Percentiles rank a stretch among this genome's conserved stretches.
Evolutionary conservation across 2,113 vertebrate species (phyloP).

Genomic region (Albula glossodonta): DNA sequence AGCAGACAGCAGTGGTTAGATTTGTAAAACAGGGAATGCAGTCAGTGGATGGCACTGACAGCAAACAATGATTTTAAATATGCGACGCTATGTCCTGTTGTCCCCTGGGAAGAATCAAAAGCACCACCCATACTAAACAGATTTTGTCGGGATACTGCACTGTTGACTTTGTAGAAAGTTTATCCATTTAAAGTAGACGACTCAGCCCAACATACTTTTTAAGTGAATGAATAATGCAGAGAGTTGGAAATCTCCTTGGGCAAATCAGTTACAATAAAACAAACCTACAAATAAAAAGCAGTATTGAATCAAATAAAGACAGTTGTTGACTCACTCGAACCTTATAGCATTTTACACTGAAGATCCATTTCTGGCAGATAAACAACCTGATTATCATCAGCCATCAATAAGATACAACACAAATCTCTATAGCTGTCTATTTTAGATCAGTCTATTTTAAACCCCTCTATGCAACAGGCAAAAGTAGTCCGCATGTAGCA

Average conservation of each 20-base stretch:
- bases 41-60: not conserved
- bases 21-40: not conserved
- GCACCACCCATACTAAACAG: conserved; percentile 9
- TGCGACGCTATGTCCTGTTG: not conserved
- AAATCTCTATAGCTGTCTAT: not conserved
- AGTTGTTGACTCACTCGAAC: too few species aligned
- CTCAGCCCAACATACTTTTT: too few species aligned
- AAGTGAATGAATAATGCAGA: too few species aligned
- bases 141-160: not conserved
- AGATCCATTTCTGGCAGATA: too few species aligned
- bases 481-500: not conserved
- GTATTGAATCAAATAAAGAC: too few species aligned
- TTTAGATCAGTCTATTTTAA: not conserved
- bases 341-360: too few species aligned
- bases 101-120: not conserved
- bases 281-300: too few species aligned
- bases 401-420: not conserved
- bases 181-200: too few species aligned
- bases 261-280: too few species aligned
- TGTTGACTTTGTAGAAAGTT: too few species aligned
- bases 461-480: not conserved
- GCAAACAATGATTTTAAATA: conserved; percentile 6
- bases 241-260: too few species aligned
- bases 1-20: not conserved
- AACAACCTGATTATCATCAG: not conserved